These are phyloP conservation scores for Panthera tigris DNA, from an alignment of 2,113 vertebrate genomes.

Conservation along the genomic window DNA sequence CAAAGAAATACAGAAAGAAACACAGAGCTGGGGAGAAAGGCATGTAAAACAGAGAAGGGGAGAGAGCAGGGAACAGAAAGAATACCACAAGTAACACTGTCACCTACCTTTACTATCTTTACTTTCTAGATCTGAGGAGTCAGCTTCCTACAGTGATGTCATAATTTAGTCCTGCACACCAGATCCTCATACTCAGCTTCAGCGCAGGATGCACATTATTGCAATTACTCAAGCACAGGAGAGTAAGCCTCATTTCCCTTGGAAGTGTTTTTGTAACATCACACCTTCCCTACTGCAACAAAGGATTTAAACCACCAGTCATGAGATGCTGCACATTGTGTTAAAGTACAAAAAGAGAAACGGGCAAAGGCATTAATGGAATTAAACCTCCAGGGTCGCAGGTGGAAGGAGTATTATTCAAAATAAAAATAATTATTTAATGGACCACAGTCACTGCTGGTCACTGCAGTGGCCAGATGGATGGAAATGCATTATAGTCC, in stretches of 20 bases:
- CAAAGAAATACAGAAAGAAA: background rate
- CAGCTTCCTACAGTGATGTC: background rate
- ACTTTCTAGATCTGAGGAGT: constrained; percentile 30
- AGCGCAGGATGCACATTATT: background rate
- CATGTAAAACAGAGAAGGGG: background rate
- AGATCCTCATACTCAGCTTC: constrained; percentile 29
- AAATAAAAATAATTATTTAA: constrained; percentile 78
- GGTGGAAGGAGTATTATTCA: constrained; percentile 63
- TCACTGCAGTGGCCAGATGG: constrained; percentile 77
- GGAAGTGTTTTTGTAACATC: background rate
- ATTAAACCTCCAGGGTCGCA: constrained; percentile 49
- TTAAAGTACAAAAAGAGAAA: constrained; percentile 54
- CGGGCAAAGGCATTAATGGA: constrained; percentile 14
- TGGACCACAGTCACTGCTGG: constrained; percentile 70
- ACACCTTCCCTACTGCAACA: background rate
- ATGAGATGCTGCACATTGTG: background rate
- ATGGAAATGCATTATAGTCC: constrained; percentile 19
- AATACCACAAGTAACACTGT: background rate
- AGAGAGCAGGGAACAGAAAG: background rate
- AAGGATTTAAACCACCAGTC: constrained; percentile 28
- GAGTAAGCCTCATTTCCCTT: background rate
- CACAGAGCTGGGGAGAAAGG: background rate
- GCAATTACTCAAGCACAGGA: background rate
- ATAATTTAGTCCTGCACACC: background rate
- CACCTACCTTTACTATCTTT: constrained; percentile 4